Evolutionary conservation across 2,888 invertebrate species (phyloP), one percentile per base, ranked within the genome.

Genomic region (Tinea semifulvella): DNA sequence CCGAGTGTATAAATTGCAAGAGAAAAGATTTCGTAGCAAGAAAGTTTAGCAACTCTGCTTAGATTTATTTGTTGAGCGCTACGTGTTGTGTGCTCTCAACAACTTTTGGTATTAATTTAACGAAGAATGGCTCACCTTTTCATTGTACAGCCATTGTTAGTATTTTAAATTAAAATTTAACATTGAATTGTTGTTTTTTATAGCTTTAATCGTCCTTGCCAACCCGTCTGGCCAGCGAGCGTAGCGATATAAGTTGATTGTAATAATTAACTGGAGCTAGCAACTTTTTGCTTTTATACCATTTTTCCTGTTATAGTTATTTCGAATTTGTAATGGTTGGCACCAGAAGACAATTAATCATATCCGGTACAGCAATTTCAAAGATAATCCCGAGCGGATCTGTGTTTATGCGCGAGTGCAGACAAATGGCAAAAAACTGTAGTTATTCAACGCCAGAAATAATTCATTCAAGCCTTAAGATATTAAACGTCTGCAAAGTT

Each of bases 311-410:
- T n/a, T n/a, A n/a, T n/a, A n/a, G n/a, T n/a, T n/a, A n/a, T n/a
- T n/a, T n/a, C n/a, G n/a, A n/a, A n/a, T n/a, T n/a, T n/a, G n/a
- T n/a, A 53, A 54, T 43, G 44, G 50, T 49, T 48, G 48, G 46
- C 46, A 47, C 51, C 54, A 53, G 51, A 53, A 53, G 51, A 52
- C 53, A 43, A 53, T 57, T 56, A 52, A 55, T 58, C 54, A 55
- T 56, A 49, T 50, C 52, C 48, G 49, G 48, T 51, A 43, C 48
- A 52, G 49, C 50, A 51, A 48, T 50, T 40, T 43, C 50, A 50
- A 51, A 52, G 51, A 50, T 54, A 52, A 54, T 53, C 47, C 49
- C 27, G 31, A 3, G 44, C 44, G 36, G 16, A n/a, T 22, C 38
- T 11, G 22, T 44, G 38, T 36, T 38, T 38, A 44, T 44, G 44